Conservation (phyloP, 2,888 invertebrate genomes). For the Coenonympha glycerion region DNA sequence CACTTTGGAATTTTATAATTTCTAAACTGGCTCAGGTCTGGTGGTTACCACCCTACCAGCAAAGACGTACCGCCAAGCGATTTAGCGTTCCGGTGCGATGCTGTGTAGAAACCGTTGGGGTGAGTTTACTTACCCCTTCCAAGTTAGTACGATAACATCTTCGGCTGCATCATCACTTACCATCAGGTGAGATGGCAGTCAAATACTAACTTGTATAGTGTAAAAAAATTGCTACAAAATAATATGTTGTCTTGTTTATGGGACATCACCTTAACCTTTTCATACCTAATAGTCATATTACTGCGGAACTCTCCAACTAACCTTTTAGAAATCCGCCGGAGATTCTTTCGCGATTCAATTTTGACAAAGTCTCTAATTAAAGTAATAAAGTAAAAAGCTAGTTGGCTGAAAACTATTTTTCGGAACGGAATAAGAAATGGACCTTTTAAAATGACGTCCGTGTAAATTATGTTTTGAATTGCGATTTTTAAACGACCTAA, state of each 20-base stretch:
- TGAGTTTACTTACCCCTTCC: too few relatives aligned
- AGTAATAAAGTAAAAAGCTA: conserved; percentile 20
- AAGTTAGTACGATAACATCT: too few relatives aligned
- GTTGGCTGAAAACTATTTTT: background rate
- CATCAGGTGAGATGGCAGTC: too few relatives aligned
- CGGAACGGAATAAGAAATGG: background rate
- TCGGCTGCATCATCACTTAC: too few relatives aligned
- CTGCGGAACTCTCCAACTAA: conserved; percentile 17
- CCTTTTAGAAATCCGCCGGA: conserved; percentile 19
- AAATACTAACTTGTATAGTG: too few relatives aligned
- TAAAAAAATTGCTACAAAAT: too few relatives aligned
- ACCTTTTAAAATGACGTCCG: background rate
- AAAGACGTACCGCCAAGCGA: too few relatives aligned
- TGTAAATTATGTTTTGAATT: background rate
- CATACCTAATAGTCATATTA: conserved; percentile 28
- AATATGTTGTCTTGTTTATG: background rate
- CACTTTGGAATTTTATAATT: too few relatives aligned
- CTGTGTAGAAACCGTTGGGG: too few relatives aligned
- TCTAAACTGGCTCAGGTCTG: too few relatives aligned
- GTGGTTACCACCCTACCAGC: too few relatives aligned
- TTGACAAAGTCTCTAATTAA: conserved; percentile 25
- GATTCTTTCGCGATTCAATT: conserved; percentile 19
- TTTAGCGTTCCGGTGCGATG: too few relatives aligned
- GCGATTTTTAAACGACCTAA: background rate
- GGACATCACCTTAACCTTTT: conserved; percentile 20